phyloP scores from a whole-genome alignment of 2,113 vertebrate species.

The Perca fluviatilis region DNA sequence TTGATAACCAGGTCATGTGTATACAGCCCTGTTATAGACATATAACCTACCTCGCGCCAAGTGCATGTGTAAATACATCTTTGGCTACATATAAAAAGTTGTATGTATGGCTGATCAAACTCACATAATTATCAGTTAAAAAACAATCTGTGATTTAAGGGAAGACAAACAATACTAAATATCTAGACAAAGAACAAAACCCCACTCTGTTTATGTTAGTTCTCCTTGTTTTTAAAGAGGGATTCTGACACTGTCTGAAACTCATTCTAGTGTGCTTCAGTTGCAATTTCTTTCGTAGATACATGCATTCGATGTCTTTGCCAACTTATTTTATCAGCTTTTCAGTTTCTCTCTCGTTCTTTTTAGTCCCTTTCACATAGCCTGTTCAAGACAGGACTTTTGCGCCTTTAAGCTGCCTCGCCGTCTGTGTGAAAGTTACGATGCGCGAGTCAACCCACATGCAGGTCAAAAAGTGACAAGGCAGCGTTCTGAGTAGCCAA shows the following conservation, averaged over 20 bases:
- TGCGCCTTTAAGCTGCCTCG: too few relatives aligned
- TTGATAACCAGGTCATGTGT: background rate
- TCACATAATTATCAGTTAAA: background rate
- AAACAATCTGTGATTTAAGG: background rate
- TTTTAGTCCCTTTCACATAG: too few relatives aligned
- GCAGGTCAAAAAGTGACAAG: too few relatives aligned
- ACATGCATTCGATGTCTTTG: constrained; percentile 60
- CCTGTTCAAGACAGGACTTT: too few relatives aligned
- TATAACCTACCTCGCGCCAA: background rate
- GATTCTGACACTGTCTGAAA: constrained; percentile 60
- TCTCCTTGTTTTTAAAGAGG: constrained; percentile 77
- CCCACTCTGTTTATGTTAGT: background rate
- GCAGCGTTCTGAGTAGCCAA: too few relatives aligned
- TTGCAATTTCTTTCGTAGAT: constrained; percentile 57
- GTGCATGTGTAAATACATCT: background rate
- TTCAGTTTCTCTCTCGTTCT: constrained; percentile 14
- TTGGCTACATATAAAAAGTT: background rate
- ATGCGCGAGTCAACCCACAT: too few relatives aligned
- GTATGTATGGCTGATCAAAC: background rate
- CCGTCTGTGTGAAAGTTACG: too few relatives aligned
- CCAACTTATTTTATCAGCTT: constrained; percentile 50
- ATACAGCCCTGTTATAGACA: background rate
- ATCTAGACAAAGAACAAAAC: background rate
- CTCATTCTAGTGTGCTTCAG: constrained; percentile 68
- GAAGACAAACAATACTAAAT: background rate